A percentile compares a stretch with the other conserved stretches of the same genome.
Evolutionary conservation across 2,113 vertebrate species (phyloP).

Genomic region (Numenius arquata): DNA sequence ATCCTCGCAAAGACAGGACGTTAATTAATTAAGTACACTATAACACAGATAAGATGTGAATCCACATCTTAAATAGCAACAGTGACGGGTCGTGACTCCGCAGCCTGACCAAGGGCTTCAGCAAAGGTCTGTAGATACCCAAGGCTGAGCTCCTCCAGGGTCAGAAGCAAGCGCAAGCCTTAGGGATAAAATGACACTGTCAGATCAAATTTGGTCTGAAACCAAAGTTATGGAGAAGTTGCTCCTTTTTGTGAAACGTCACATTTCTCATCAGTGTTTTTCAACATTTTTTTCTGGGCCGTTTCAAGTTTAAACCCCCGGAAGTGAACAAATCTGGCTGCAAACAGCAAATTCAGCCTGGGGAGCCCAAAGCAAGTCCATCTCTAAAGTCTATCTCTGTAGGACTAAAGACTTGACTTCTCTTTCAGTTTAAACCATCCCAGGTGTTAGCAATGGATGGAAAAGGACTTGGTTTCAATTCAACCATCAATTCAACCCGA

Average conservation of each 20-base stretch:
- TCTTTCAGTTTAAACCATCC: neutral
- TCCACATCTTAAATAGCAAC: neutral
- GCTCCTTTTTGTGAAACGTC: neutral
- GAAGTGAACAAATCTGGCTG: neutral
- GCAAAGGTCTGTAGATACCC: neutral
- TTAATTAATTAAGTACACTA: neutral
- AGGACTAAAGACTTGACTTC: neutral
- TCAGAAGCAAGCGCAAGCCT: neutral
- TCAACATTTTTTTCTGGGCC: rapidly evolving
- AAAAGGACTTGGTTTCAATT: neutral
- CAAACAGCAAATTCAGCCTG: neutral
- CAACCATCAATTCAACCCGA: neutral
- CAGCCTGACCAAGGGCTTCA: neutral
- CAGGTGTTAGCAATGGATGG: neutral
- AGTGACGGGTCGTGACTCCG: neutral
- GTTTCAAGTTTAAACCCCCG: neutral
- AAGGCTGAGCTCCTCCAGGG: neutral
- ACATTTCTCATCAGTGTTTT: neutral
- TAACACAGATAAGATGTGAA: neutral
- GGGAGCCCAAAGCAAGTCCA: neutral
- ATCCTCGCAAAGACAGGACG: neutral
- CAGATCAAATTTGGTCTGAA: neutral
- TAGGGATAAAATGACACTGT: neutral
- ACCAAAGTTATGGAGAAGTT: rapidly evolving
- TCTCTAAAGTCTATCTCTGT: neutral